Evolutionary conservation across 2,888 invertebrate species (phyloP).

Genomic region (Helleia helle): DNA sequence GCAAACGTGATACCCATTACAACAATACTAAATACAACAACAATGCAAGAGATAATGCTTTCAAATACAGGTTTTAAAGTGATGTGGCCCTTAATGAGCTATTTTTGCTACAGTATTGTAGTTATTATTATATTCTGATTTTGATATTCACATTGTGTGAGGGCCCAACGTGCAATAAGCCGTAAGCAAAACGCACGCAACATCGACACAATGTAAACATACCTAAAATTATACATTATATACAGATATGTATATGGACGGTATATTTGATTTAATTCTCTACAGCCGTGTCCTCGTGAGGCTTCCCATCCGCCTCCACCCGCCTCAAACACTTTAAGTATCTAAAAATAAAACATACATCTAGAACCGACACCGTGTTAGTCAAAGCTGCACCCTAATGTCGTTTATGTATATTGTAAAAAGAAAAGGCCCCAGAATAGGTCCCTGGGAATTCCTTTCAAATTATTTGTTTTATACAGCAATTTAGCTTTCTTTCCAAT

Average conservation of each 20-base stretch:
- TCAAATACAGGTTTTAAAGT: too few relatives aligned
- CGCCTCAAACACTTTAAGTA: conserved; percentile 47
- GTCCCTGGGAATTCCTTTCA: background rate
- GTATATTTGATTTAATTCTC: conserved; percentile 39
- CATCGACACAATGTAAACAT: conserved; percentile 57
- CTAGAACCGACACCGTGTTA: conserved; percentile 8
- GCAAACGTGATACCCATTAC: conserved; percentile 11
- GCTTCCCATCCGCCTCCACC: conserved; percentile 53
- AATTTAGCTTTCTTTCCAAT: background rate
- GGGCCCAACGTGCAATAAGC: conserved; percentile 4
- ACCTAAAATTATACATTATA: conserved; percentile 59
- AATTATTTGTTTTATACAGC: background rate
- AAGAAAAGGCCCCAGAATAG: background rate
- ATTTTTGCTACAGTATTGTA: too few relatives aligned
- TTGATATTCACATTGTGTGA: background rate
- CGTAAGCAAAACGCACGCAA: conserved; percentile 14
- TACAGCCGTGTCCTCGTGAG: conserved; percentile 40
- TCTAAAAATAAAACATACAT: conserved; percentile 34
- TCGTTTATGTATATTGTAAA: background rate
- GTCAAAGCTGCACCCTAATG: background rate
- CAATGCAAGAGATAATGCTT: too few relatives aligned
- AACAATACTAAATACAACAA: too few relatives aligned
- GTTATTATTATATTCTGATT: too few relatives aligned
- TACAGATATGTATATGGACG: conserved; percentile 45
- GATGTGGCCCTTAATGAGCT: too few relatives aligned